Evolutionary conservation across 1,140 invertebrate species (phyloP).

Genomic region (Pogonognathellus flavescens): DNA sequence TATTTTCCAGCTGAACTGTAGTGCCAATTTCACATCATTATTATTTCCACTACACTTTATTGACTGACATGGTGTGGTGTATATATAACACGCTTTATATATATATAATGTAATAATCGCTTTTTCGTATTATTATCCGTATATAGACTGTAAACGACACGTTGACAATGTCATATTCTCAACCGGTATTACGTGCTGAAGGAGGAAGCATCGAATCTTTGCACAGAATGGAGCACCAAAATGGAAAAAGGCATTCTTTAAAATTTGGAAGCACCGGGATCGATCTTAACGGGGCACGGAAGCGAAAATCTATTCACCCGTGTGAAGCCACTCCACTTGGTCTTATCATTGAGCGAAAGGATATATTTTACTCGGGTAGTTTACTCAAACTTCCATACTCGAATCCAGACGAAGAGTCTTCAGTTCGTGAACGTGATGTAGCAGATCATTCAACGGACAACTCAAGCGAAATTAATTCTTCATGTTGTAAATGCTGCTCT

Average conservation of each 20-base stretch:
- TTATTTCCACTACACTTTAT: neutral
- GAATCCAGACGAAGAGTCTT: neutral
- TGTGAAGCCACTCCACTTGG: conserved; percentile 68
- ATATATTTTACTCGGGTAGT: conserved; percentile 89
- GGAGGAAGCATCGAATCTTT: conserved; percentile 66
- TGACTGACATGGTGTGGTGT: no score
- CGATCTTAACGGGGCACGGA: conserved; percentile 44
- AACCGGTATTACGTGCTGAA: conserved; percentile 63
- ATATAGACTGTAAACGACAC: conserved; percentile 49
- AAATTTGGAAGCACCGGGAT: conserved; percentile 52
- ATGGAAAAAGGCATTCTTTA: conserved; percentile 61
- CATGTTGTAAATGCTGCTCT: conserved; percentile 69
- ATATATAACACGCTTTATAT: no score
- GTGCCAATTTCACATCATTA: neutral
- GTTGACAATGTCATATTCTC: conserved; percentile 66
- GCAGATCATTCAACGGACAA: conserved; percentile 52
- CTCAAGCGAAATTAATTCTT: conserved; percentile 51
- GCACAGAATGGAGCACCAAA: conserved; percentile 41
- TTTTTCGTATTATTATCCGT: no score
- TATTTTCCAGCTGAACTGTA: neutral
- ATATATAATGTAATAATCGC: neutral
- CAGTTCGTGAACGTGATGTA: conserved; percentile 60
- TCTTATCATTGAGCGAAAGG: conserved; percentile 85
- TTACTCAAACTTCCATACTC: conserved; percentile 77
- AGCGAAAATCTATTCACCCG: conserved; percentile 54